These are phyloP conservation scores for Ceratotherium simum DNA, from an alignment of 2,113 vertebrate genomes.

Conservation along the genomic window DNA sequence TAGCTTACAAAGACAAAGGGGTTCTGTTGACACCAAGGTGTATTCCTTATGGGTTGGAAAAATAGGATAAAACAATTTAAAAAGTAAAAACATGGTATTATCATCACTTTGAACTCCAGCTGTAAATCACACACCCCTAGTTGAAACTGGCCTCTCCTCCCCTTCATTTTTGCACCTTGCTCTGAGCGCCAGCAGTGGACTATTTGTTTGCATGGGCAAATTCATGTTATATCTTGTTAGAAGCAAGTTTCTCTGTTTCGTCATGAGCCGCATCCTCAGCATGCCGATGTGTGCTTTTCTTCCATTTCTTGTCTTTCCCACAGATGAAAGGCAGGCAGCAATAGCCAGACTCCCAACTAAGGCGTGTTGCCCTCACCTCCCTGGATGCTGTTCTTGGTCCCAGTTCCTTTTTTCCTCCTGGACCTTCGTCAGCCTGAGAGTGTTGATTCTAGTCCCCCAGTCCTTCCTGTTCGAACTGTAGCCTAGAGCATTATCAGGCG, in stretches of 20 bases:
- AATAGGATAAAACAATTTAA: conserved; percentile 85
- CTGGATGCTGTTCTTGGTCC: not conserved
- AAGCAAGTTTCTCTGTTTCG: not conserved
- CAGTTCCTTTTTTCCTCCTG: not conserved
- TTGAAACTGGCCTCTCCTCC: conserved; percentile 58
- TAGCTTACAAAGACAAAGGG: conserved; percentile 90
- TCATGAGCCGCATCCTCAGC: not conserved
- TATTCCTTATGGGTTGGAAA: conserved; percentile 80
- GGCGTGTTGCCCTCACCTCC: not conserved
- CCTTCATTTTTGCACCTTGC: not conserved
- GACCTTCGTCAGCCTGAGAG: not conserved
- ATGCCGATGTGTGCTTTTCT: not conserved
- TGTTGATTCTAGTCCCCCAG: rapidly evolving
- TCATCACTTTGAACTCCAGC: conserved; percentile 81
- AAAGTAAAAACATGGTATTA: conserved; percentile 84
- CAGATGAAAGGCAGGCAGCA: not conserved
- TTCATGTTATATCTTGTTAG: not conserved
- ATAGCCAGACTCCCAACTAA: not conserved
- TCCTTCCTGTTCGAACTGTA: not conserved
- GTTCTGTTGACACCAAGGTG: conserved; percentile 87
- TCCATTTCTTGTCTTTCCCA: not conserved
- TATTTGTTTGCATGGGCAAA: conserved; percentile 33
- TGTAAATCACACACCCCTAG: conserved; percentile 65
- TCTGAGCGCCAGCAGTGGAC: not conserved
- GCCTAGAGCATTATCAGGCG: not conserved